phyloP scores from a whole-genome alignment of 2,888 invertebrate species.

The Synanthedon andrenaeformis region DNA sequence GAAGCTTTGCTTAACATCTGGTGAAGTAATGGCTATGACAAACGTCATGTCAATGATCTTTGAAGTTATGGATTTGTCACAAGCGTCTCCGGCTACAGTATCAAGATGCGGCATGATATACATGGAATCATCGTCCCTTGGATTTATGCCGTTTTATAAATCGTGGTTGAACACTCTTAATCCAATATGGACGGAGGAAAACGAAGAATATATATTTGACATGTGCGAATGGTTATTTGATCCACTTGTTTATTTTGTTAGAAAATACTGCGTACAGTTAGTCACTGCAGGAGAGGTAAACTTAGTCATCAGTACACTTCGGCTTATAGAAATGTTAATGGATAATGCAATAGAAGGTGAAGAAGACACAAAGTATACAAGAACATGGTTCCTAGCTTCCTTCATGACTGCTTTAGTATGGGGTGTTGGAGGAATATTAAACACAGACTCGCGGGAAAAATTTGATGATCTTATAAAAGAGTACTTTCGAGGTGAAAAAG shows the following conservation, averaged over 20 bases:
- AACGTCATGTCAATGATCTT: conserved; percentile 87
- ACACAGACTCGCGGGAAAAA: conserved; percentile 76
- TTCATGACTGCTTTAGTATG: conserved; percentile 82
- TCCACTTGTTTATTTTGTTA: conserved; percentile 78
- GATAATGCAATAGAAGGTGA: conserved; percentile 77
- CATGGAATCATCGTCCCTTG: conserved; percentile 86
- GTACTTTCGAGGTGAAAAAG: conserved; percentile 55
- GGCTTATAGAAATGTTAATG: conserved; percentile 82
- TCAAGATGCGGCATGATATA: conserved; percentile 93
- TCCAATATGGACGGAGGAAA: conserved; percentile 74
- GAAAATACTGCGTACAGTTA: conserved; percentile 75
- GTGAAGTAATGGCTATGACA: conserved; percentile 88
- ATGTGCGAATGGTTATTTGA: conserved; percentile 84
- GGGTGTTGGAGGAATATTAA: conserved; percentile 87
- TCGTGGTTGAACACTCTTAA: conserved; percentile 82
- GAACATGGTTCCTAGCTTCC: conserved; percentile 81
- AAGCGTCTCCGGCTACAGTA: conserved; percentile 89
- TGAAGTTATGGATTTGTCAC: conserved; percentile 87
- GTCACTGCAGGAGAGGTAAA: conserved; percentile 79
- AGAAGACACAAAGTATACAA: conserved; percentile 77
- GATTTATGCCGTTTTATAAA: conserved; percentile 83
- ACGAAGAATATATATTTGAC: conserved; percentile 68
- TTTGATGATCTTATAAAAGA: conserved; percentile 75
- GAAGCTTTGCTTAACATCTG: conserved; percentile 87
- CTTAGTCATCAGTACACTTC: conserved; percentile 77